Evolutionary conservation across 2,888 invertebrate genomes (phyloP).

Genomic region (Dinocampus coccinellae): DNA sequence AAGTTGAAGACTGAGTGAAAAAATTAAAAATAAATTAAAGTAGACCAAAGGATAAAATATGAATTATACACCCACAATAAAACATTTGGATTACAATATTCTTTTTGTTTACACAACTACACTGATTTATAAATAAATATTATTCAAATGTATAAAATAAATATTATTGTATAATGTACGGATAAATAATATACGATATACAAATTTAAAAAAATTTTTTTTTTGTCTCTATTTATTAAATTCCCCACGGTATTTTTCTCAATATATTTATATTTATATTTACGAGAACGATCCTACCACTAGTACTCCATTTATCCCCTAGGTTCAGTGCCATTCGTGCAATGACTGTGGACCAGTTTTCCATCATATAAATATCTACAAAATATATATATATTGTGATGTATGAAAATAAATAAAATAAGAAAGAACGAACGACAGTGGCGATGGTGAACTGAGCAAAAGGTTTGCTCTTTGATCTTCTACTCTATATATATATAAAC

Average conservation of each 20-base stretch:
- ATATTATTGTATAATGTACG: too few species aligned
- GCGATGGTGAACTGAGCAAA: conserved; percentile 62
- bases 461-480: conserved; percentile 67
- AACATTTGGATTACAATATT: too few species aligned
- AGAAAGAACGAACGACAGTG: conserved; percentile 33
- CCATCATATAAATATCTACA: conserved; percentile 35
- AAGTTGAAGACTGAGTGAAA: background rate
- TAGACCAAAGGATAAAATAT: too few species aligned
- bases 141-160: too few species aligned
- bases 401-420: background rate
- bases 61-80: too few species aligned
- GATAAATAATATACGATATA: too few species aligned
- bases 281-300: background rate
- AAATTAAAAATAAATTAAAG: background rate
- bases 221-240: background rate
- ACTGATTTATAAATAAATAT: too few species aligned
- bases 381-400: conserved; percentile 6
- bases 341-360: conserved; percentile 55
- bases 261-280: conserved; percentile 7
- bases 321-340: conserved; percentile 47
- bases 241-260: background rate
- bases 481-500: conserved; percentile 68
- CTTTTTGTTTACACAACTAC: too few species aligned
- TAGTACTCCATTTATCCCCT: conserved; percentile 42
- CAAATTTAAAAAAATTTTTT: too few species aligned